Base-by-base conservation (phyloP, 2,797 vertebrate genomes). In the Falco columbarius region DNA sequence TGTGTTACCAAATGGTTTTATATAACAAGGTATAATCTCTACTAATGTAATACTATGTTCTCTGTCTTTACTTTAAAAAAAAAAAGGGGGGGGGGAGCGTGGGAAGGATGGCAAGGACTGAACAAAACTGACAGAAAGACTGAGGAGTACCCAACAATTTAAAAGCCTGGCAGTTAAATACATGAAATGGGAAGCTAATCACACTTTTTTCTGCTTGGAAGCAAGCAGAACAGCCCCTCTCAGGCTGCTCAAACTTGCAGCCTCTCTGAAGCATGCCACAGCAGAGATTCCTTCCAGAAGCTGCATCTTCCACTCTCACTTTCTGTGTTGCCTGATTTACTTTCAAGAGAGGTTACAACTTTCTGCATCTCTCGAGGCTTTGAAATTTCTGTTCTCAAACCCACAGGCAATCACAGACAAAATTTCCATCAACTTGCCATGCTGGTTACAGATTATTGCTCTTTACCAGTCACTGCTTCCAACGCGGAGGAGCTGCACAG, bases 341-440 rank as follows among this genome's bases (percentile, higher is more conserved):
- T 95, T 95, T 81, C 81, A 88, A 89, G 79, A 93, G 59, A 93
- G 71, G 94, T 93, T 94, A 92, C 34, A 93, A 73, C 27, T 91
- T 75, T 86, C 72, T 81, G 54, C 68, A 88, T 58, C 89, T 91
- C 88, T 83, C 0, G 15, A 83, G 72, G 72, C 93, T 96, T 97
- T 96, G 89, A 96, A 96, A 90, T 70, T 91, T 81, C 90, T 90
- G 21, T 88, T 91, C 89, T 79, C 54, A 62, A 94, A 89, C 89
- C 81, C 90, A 89, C 55, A 94, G 74, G 81, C 75, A 91, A 88
- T 86, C 79, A 88, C 56, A 77, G 86, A 80, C 79, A 81, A 75
- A 89, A 93, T 66, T 72, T 86, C 81, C 79, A 91, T 90, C 89
- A 75, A 8, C 42, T 44, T 79, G 61, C 90, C 65, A 42, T 0